Evolutionary conservation across 2,797 vertebrate species (phyloP), one percentile per base, ranked within the genome.

Genomic region (Aldrovandia affinis): DNA sequence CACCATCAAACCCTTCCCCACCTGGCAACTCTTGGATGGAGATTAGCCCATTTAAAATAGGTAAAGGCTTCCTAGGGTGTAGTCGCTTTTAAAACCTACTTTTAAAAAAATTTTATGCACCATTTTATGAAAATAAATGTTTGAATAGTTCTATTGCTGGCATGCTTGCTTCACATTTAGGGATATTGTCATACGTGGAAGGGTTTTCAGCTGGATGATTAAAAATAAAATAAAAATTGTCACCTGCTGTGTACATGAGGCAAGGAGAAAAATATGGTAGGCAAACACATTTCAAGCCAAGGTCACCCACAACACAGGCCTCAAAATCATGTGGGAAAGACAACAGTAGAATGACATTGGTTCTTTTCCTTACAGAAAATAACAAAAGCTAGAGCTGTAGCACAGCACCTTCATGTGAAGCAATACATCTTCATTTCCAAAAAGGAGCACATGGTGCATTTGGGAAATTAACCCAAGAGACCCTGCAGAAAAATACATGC

Each of bases 1-100:
- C 73, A 75, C 22, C 39, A 75, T 75, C 70, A 77, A 77, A 77
- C 33, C 73, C 25, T 77, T 77, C 73, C 42, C 8, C 70, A 25
- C 20, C 22, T n/a, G 7, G 25, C 73, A 77, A 44, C 42, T 42
- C 25, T 1, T 9, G 42, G 39, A 77, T 47, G 36, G 22, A 47
- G 73, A 77, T 77, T 1, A 77, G 42, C 22, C 14, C 2, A 77
- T 77, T 77, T 44, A 22, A 7, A 57, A 20, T 25, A 47, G 25
- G 73, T 20, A 44, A 9, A n/a, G 42, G 39, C 25, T 77, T 77
- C 39, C 42, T 77, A 44, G 3, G 47, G 33, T 42, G 68, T 42
- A 22, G 36, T 20, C 22, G 14, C 42, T 77, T 77, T 73, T 18
- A 25, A 77, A 47, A 77, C 25, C n/a, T 70, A 36, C 30, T 77